Evolutionary conservation across 2,113 vertebrate species (phyloP).

Genomic region (Apteryx owenii): DNA sequence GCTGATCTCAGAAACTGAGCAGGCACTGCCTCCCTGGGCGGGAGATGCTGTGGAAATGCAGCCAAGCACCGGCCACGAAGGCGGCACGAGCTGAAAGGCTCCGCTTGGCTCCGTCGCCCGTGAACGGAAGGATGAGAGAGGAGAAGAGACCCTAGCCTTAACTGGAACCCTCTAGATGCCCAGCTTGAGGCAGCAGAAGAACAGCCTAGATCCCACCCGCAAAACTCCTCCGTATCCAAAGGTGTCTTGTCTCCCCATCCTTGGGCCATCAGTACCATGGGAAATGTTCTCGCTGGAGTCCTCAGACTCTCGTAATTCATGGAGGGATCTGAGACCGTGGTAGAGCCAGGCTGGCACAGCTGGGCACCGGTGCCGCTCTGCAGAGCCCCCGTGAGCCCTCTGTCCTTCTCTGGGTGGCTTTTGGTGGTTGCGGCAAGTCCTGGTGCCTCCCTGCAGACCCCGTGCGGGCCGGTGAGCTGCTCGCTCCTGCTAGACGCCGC

Average conservation of each 20-base stretch:
- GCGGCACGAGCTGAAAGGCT: background rate
- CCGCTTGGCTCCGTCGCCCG: background rate
- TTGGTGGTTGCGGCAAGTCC: too few species aligned
- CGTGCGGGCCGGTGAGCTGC: too few species aligned
- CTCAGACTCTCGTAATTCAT: background rate
- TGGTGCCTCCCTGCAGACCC: too few species aligned
- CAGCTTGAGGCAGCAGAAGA: background rate
- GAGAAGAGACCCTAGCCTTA: fast-evolving
- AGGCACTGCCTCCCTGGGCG: background rate
- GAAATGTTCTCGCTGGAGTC: background rate
- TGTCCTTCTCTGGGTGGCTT: too few species aligned
- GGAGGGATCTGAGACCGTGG: fast-evolving
- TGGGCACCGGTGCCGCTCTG: background rate
- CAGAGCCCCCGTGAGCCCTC: too few species aligned
- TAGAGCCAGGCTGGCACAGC: fast-evolving
- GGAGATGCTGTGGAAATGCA: background rate
- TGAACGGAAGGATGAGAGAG: background rate
- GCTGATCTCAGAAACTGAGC: background rate
- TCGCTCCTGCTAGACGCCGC: too few species aligned
- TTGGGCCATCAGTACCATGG: fast-evolving
- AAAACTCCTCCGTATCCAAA: background rate
- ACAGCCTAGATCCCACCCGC: background rate
- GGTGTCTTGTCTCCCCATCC: background rate
- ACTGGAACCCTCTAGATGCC: background rate
- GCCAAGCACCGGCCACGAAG: background rate